phyloP scores from a whole-genome alignment of 1,140 invertebrate genomes.

The Trichomalopsis sarcophagae region DNA sequence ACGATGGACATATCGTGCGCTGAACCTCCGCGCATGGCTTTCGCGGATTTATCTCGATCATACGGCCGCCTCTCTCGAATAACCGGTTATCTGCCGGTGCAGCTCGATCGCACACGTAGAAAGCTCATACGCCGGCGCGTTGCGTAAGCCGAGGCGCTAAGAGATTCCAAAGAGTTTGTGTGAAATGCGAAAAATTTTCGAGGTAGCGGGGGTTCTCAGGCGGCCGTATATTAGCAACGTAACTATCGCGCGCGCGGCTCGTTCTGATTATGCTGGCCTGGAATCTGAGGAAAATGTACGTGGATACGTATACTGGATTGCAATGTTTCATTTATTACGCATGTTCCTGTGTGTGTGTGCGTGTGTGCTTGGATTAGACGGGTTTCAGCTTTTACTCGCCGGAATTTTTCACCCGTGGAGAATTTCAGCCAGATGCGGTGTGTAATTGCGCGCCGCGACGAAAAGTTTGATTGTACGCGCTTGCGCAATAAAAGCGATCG shows the following conservation, averaged over 20 bases:
- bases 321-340: too few species aligned
- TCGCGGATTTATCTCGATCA: conserved; percentile 63
- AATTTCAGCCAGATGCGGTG: background rate
- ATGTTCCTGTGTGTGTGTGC: too few species aligned
- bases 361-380: too few species aligned
- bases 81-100: conserved; percentile 20
- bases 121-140: conserved; percentile 58
- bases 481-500: background rate
- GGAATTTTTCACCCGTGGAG: too few species aligned
- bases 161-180: conserved; percentile 58
- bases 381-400: too few species aligned
- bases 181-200: conserved; percentile 26
- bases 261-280: too few species aligned
- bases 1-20: conserved; percentile 52
- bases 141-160: conserved; percentile 60
- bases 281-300: too few species aligned
- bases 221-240: too few species aligned
- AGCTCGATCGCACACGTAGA: conserved; percentile 60
- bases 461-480: background rate
- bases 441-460: background rate
- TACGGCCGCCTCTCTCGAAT: conserved; percentile 25
- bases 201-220: background rate
- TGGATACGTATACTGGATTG: too few species aligned
- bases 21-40: too few species aligned
- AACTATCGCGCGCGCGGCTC: background rate